Evolutionary conservation across 2,888 invertebrate genomes (phyloP).

Genomic region (Oxytorus armatus): DNA sequence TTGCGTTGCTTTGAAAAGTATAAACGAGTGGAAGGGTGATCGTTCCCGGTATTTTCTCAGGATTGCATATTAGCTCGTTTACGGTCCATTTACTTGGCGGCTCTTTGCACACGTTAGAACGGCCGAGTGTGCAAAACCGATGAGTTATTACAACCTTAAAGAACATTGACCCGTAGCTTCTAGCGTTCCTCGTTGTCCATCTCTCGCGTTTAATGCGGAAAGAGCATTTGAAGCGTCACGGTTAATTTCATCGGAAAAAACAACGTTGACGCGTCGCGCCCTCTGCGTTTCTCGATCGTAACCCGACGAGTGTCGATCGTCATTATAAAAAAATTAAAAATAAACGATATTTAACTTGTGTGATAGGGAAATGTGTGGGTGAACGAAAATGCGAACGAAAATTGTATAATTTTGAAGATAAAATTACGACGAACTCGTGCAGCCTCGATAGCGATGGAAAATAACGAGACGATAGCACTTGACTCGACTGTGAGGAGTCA

Average conservation of each 20-base stretch:
- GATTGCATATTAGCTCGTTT: slow-evolving; percentile 57
- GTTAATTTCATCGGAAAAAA: slow-evolving; percentile 1
- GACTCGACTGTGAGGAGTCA: slow-evolving; percentile 83
- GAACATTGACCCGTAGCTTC: slow-evolving; percentile 72
- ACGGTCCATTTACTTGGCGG: slow-evolving; percentile 75
- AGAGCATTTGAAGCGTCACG: neutral
- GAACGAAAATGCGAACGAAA: slow-evolving; percentile 39
- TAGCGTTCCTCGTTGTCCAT: neutral
- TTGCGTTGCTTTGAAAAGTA: slow-evolving; percentile 3
- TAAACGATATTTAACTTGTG: neutral
- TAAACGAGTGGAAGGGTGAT: neutral
- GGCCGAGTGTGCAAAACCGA: slow-evolving; percentile 74
- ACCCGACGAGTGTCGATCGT: neutral
- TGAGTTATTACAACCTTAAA: slow-evolving; percentile 71
- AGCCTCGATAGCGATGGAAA: slow-evolving; percentile 70
- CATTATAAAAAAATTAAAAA: neutral
- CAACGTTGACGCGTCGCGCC: neutral
- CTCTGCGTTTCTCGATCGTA: neutral
- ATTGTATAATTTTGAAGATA: neutral
- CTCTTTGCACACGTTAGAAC: slow-evolving; percentile 67
- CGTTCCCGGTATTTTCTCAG: slow-evolving; percentile 60
- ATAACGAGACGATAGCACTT: slow-evolving; percentile 74
- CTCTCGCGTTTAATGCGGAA: slow-evolving; percentile 5
- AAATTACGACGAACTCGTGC: neutral
- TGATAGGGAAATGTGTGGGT: neutral